Percentiles rank a stretch among this genome's conserved stretches.
These are phyloP conservation scores for Trachurus trachurus DNA, from an alignment of 2,797 vertebrate species.

Conservation along the genomic window DNA sequence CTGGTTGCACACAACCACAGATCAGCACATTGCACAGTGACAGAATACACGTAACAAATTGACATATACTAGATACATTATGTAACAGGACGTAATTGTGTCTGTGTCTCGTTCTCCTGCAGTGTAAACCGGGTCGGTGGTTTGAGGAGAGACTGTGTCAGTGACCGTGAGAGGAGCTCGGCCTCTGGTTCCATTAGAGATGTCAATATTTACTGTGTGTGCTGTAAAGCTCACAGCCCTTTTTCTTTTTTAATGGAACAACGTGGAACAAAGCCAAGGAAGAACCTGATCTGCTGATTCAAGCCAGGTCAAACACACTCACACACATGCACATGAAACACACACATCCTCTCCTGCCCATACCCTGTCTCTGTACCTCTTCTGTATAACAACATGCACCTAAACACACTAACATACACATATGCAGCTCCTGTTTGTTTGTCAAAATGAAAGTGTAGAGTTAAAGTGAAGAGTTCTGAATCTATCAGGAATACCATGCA, in stretches of 20 bases:
- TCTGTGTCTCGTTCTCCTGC: neutral
- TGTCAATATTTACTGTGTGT: slow-evolving; percentile 61
- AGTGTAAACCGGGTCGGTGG: neutral
- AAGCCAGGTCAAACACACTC: slow-evolving; percentile 6
- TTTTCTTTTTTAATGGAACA: slow-evolving; percentile 1
- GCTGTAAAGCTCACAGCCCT: slow-evolving; percentile 18
- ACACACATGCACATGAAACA: neutral
- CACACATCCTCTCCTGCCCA: neutral
- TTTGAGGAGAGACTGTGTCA: neutral
- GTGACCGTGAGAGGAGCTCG: slow-evolving; percentile 10
- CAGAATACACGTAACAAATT: no score
- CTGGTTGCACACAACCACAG: no score
- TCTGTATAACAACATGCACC: no score
- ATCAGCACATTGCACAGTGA: no score
- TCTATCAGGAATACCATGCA: no score
- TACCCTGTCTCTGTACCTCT: no score
- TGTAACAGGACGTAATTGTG: neutral
- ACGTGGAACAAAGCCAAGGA: slow-evolving; percentile 35
- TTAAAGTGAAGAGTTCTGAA: no score
- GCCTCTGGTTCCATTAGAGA: slow-evolving; percentile 38
- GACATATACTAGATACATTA: no score
- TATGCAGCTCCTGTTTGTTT: no score
- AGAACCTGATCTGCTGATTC: slow-evolving; percentile 14
- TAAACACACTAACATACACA: no score
- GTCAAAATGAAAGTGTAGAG: no score